Conservation (phyloP, 2,113 vertebrate genomes). For the Pterocles gutturalis region DNA sequence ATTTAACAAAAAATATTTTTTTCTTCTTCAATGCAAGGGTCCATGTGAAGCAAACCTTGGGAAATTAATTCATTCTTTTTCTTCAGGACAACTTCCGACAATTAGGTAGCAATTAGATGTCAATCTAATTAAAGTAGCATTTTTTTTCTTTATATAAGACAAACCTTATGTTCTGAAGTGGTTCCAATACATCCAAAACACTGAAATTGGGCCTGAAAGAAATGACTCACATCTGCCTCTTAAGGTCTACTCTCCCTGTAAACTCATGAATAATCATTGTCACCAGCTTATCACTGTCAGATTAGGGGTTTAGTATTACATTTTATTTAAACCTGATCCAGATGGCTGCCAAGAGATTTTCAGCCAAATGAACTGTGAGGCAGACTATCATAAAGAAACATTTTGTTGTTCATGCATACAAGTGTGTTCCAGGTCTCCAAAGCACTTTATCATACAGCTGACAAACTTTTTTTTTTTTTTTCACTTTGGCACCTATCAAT, state of each 20-base stretch:
- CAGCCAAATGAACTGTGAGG: constrained; percentile 55
- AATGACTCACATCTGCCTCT: constrained; percentile 57
- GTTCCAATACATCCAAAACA: constrained; percentile 10
- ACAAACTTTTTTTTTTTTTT: constrained; percentile 8
- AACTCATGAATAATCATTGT: constrained; percentile 67
- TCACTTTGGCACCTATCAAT: background rate
- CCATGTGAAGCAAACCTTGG: background rate
- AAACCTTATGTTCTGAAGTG: constrained; percentile 36
- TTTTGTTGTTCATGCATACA: constrained; percentile 11
- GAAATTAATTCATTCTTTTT: background rate
- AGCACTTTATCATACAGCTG: constrained; percentile 11
- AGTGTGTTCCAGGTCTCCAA: background rate
- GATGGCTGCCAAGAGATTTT: constrained; percentile 65
- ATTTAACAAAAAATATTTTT: background rate
- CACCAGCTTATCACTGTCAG: constrained; percentile 58
- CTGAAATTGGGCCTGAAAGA: constrained; percentile 40
- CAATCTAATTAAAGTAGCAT: background rate
- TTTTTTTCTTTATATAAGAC: background rate
- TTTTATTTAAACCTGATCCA: constrained; percentile 62
- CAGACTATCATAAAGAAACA: constrained; percentile 52
- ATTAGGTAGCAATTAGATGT: constrained; percentile 32
- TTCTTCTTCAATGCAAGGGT: background rate
- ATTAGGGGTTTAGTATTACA: constrained; percentile 55
- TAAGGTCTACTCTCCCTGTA: constrained; percentile 49
- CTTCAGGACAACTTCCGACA: background rate